Conservation (phyloP, 2,797 vertebrate genomes). For the Pelobates cultripes region DNA sequence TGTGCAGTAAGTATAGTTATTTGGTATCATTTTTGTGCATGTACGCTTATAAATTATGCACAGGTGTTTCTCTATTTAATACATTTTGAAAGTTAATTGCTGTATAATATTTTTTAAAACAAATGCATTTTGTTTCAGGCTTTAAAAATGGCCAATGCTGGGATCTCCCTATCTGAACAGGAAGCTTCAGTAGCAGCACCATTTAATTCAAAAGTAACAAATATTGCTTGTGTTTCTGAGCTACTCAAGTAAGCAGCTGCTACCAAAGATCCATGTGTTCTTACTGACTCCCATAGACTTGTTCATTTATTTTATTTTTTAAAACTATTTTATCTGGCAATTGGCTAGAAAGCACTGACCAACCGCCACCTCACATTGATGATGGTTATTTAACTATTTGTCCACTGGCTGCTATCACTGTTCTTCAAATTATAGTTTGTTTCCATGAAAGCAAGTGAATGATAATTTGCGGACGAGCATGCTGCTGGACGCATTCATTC, state of each 20-base stretch:
- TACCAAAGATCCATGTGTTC: not conserved
- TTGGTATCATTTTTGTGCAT: not conserved
- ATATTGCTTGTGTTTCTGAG: conserved; percentile 73
- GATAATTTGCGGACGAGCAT: too few relatives aligned
- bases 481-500: too few relatives aligned
- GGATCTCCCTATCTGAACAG: conserved; percentile 76
- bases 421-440: too few relatives aligned
- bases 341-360: too few relatives aligned
- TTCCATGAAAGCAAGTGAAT: too few relatives aligned
- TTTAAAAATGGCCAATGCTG: conserved; percentile 78
- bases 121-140: conserved; percentile 65
- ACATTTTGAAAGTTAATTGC: not conserved
- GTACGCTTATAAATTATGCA: not conserved
- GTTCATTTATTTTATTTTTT: too few relatives aligned
- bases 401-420: too few relatives aligned
- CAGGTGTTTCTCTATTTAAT: not conserved
- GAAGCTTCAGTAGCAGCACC: conserved; percentile 80
- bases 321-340: too few relatives aligned
- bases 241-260: conserved; percentile 73
- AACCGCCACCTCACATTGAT: too few relatives aligned
- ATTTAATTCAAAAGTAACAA: conserved; percentile 73
- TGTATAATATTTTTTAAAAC: conserved; percentile 15
- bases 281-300: too few relatives aligned
- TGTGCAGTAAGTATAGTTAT: conserved; percentile 72
- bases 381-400: too few relatives aligned